Conservation (phyloP, 2,888 invertebrate species). For the Piscicola geometra region DNA sequence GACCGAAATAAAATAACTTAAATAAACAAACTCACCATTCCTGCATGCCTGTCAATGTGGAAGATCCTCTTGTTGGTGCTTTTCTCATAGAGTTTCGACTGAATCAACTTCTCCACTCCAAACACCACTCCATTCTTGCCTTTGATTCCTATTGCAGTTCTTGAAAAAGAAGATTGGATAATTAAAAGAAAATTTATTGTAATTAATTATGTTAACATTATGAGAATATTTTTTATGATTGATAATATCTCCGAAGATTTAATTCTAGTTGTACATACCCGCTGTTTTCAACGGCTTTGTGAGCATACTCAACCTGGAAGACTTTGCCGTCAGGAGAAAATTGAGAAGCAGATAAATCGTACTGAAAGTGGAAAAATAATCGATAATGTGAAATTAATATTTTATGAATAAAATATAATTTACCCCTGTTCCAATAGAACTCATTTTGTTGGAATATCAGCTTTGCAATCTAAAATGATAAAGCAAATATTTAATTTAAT, state of each 20-base stretch:
- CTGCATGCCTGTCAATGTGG: slow-evolving; percentile 86
- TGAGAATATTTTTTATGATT: slow-evolving; percentile 23
- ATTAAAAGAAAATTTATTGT: slow-evolving; percentile 6
- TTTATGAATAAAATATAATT: slow-evolving; percentile 15
- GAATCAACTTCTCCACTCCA: slow-evolving; percentile 92
- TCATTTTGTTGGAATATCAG: slow-evolving; percentile 35
- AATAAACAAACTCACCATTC: slow-evolving; percentile 66
- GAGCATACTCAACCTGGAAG: slow-evolving; percentile 98
- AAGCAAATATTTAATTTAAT: slow-evolving; percentile 7
- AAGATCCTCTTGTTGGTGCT: slow-evolving; percentile 82
- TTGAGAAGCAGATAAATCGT: slow-evolving; percentile 99
- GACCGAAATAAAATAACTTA: not conserved
- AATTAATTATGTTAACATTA: not conserved
- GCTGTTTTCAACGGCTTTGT: slow-evolving; percentile 96
- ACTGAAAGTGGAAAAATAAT: slow-evolving; percentile 61
- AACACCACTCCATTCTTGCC: slow-evolving; percentile 95
- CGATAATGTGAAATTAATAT: not conserved
- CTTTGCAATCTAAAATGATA: not conserved
- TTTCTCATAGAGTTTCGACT: slow-evolving; percentile 84
- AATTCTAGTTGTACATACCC: no score
- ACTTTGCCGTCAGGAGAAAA: slow-evolving; percentile 98
- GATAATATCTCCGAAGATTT: slow-evolving; percentile 42
- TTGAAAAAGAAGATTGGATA: slow-evolving; percentile 47
- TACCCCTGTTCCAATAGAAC: slow-evolving; percentile 44
- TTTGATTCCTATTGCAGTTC: slow-evolving; percentile 84